Conservation (phyloP, 2,888 invertebrate genomes). For the Drosophila parthenogenetica region DNA sequence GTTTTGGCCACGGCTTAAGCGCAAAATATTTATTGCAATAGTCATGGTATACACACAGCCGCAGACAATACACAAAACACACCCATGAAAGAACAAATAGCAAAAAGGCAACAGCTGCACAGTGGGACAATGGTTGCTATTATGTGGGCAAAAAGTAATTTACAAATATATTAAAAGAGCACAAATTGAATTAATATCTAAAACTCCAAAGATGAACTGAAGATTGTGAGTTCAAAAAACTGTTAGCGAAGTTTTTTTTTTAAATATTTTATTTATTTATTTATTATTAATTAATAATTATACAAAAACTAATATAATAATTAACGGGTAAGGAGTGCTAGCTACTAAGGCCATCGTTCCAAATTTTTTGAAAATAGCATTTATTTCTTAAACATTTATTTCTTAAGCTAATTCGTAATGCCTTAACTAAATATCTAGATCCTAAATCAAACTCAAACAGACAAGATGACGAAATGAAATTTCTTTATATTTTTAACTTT, state of each 20-base stretch:
- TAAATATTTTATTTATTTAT: background rate
- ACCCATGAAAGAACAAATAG: conserved; percentile 49
- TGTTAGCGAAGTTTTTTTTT: no score
- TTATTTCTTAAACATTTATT: no score
- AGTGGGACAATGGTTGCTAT: conserved; percentile 45
- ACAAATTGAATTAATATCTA: background rate
- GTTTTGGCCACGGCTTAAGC: conserved; percentile 66
- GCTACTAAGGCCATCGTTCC: no score
- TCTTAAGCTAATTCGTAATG: background rate
- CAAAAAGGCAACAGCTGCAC: conserved; percentile 49
- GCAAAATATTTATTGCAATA: conserved; percentile 78
- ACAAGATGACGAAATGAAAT: conserved; percentile 18
- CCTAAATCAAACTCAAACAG: background rate
- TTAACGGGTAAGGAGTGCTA: no score
- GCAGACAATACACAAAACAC: conserved; percentile 24
- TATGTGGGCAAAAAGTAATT: background rate
- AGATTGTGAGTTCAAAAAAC: no score
- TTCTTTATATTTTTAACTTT: conserved; percentile 4
- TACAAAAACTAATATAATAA: background rate
- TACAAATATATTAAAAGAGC: no score
- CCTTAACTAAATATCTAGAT: background rate
- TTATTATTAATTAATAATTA: background rate
- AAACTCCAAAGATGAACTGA: no score
- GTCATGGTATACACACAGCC: conserved; percentile 52
- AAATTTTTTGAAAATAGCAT: no score